Conservation (phyloP, 53 echinoderm and acorn worm species). For the Arbacia lixula region DNA sequence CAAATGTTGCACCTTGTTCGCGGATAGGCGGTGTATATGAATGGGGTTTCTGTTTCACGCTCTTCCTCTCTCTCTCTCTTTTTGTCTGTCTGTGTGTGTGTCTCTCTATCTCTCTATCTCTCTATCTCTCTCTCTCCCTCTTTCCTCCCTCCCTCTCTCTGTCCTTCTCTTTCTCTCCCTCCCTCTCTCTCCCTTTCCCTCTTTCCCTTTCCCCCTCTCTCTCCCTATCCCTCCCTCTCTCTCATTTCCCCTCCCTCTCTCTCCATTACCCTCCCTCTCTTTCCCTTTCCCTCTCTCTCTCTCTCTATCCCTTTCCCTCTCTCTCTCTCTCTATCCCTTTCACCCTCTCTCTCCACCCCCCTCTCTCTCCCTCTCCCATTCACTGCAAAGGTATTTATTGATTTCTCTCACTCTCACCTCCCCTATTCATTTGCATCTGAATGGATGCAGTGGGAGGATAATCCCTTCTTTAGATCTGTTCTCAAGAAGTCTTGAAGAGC, state of each 20-base stretch:
- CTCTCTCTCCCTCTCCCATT: neutral
- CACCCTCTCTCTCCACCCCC: neutral
- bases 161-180: neutral
- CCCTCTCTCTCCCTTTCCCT: neutral
- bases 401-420: neutral
- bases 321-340: neutral
- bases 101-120: too few relatives aligned
- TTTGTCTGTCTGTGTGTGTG: too few relatives aligned
- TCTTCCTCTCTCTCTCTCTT: too few relatives aligned
- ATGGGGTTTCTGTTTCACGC: too few relatives aligned
- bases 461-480: neutral
- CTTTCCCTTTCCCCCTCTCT: neutral
- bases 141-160: neutral
- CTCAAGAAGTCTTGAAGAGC: slow-evolving; percentile 27
- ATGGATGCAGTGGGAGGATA: slow-evolving; percentile 10
- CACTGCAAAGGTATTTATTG: neutral
- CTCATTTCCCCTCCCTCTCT: neutral
- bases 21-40: too few relatives aligned
- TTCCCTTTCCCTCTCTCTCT: neutral
- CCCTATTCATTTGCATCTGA: neutral
- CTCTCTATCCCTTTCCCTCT: neutral
- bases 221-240: neutral
- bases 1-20: too few relatives aligned
- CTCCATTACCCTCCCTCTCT: neutral
- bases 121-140: too few relatives aligned